phyloP scores from a whole-genome alignment of 2,113 vertebrate species.

The Notarius quadriscutis region DNA sequence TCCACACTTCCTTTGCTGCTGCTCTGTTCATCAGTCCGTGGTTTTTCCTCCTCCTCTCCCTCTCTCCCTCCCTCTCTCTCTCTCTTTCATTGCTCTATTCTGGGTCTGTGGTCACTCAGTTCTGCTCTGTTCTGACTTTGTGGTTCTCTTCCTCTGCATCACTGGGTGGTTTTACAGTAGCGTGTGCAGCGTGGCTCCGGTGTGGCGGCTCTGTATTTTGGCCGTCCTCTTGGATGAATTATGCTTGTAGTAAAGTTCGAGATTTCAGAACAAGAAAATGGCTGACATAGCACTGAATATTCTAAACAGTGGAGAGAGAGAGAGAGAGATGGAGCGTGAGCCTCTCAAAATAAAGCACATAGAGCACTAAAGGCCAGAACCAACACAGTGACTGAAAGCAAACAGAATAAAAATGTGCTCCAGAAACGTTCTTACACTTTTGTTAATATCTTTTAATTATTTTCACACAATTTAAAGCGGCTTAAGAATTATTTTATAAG shows the following conservation, averaged over 20 bases:
- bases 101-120: conserved; percentile 40
- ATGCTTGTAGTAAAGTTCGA: conserved; percentile 46
- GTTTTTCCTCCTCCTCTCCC: conserved; percentile 25
- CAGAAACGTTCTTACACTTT: too few species aligned
- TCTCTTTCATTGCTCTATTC: conserved; percentile 46
- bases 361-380: conserved; percentile 11
- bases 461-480: not conserved
- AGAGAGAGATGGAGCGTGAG: conserved; percentile 14
- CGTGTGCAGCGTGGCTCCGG: conserved; percentile 30
- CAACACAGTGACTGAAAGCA: not conserved
- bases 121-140: conserved; percentile 34
- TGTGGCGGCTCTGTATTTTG: conserved; percentile 31
- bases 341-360: not conserved
- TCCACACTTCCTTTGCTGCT: conserved; percentile 36
- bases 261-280: conserved; percentile 30
- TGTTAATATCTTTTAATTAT: not conserved
- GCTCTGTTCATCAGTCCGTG: conserved; percentile 44
- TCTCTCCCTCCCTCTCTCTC: not conserved
- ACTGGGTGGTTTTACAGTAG: conserved; percentile 42
- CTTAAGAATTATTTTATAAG: not conserved
- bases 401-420: not conserved
- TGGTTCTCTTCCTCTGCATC: conserved; percentile 27
- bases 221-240: conserved; percentile 19
- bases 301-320: not conserved
- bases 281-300: conserved; percentile 26